A percentile compares a stretch with the other conserved stretches of the same genome.
Conservation (phyloP, 2,888 invertebrate genomes). For the Diogma glabrata region DNA sequence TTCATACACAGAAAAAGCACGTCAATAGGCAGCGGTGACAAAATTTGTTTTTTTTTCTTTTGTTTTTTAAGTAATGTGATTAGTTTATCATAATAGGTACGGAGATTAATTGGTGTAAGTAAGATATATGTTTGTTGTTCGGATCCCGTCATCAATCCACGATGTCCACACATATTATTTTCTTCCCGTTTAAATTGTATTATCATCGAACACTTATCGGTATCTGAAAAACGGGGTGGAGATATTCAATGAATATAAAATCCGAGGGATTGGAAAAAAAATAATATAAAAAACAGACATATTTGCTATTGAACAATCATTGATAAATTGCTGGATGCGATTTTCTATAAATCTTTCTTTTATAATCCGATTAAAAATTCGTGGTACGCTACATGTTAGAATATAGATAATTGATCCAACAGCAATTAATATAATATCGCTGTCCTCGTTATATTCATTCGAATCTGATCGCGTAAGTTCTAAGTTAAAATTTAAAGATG, state of each 20-base stretch:
- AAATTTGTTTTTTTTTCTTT: no score
- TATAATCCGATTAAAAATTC: constrained; percentile 42
- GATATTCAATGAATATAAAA: constrained; percentile 75
- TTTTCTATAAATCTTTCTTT: constrained; percentile 55
- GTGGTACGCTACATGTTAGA: constrained; percentile 43
- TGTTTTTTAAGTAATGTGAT: constrained; percentile 39
- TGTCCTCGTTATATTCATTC: background rate
- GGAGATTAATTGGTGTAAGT: constrained; percentile 49
- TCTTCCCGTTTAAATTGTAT: constrained; percentile 61
- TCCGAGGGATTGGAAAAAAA: constrained; percentile 55
- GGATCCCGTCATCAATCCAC: constrained; percentile 63
- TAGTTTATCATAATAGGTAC: constrained; percentile 45
- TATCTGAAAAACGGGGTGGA: constrained; percentile 69
- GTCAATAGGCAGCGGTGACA: no score
- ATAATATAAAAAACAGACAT: constrained; percentile 63
- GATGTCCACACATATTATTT: constrained; percentile 59
- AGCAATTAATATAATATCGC: constrained; percentile 36
- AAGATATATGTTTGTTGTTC: constrained; percentile 67
- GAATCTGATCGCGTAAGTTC: constrained; percentile 21
- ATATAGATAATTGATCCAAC: constrained; percentile 48
- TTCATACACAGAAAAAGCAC: no score
- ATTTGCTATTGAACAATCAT: constrained; percentile 70
- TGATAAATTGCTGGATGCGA: constrained; percentile 64
- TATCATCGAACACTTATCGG: constrained; percentile 62
- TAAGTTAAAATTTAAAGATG: constrained; percentile 44